Percentiles rank a stretch among this genome's conserved stretches.
Evolutionary conservation across 2,888 invertebrate species (phyloP).

Genomic region (Lysandra bellargus): DNA sequence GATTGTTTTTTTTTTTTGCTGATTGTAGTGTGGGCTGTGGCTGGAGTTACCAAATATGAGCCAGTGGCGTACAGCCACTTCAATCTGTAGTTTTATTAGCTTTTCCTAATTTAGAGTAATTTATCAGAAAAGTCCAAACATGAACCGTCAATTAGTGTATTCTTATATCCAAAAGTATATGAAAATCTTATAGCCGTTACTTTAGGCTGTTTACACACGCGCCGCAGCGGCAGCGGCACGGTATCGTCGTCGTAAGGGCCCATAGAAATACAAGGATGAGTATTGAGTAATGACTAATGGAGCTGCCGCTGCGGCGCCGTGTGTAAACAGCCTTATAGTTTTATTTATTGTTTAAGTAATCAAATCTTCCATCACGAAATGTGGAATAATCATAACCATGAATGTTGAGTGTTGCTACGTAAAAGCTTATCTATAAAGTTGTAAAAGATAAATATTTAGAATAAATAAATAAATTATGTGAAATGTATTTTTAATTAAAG

Average conservation of each 20-base stretch:
- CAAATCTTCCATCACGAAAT: conserved; percentile 19
- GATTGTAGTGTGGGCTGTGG: background rate
- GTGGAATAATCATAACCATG: background rate
- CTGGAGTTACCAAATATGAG: background rate
- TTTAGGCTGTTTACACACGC: too few relatives aligned
- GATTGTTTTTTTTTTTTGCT: background rate
- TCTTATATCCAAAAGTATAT: conserved; percentile 15
- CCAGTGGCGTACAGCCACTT: background rate
- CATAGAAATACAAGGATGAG: too few relatives aligned
- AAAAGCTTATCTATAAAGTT: background rate
- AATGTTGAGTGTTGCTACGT: conserved; percentile 11
- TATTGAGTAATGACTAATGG: too few relatives aligned
- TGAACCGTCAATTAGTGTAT: conserved; percentile 14
- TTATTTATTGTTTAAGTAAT: background rate
- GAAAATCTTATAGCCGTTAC: background rate
- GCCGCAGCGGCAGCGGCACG: too few relatives aligned
- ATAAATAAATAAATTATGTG: conserved; percentile 11
- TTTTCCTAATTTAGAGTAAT: background rate
- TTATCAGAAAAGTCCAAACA: background rate
- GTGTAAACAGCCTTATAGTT: too few relatives aligned
- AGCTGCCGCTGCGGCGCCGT: too few relatives aligned
- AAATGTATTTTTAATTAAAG: background rate
- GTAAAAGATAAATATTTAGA: conserved; percentile 12
- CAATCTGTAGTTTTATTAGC: background rate
- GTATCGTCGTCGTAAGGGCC: too few relatives aligned